Evolutionary conservation across 2,888 invertebrate species (phyloP).

Genomic region (Meghimatium bilineatum): DNA sequence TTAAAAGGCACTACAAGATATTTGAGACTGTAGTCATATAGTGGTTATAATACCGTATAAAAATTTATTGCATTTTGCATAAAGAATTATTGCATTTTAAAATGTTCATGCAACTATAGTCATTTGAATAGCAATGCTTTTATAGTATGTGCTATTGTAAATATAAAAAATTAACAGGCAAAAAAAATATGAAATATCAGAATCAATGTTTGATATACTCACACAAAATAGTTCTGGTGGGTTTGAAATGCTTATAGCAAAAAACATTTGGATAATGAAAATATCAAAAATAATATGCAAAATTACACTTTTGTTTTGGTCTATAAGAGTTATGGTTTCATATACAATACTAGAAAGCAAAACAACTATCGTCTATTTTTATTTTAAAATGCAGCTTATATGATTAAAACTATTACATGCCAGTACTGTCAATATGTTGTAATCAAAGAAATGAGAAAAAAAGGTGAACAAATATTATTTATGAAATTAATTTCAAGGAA

Average conservation of each 20-base stretch:
- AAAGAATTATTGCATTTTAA: not conserved
- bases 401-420: too few relatives aligned
- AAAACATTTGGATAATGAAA: too few relatives aligned
- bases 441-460: too few relatives aligned
- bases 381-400: too few relatives aligned
- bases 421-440: too few relatives aligned
- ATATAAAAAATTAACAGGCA: not conserved
- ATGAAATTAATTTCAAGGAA: too few relatives aligned
- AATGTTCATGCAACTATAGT: conserved; percentile 3
- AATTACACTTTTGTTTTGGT: too few relatives aligned
- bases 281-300: too few relatives aligned
- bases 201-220: not conserved
- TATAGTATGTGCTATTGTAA: not conserved
- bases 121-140: not conserved
- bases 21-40: not conserved
- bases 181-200: not conserved
- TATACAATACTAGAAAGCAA: too few relatives aligned
- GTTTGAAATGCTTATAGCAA: not conserved
- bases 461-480: too few relatives aligned
- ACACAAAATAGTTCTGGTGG: not conserved
- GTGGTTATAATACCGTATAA: not conserved
- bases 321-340: too few relatives aligned
- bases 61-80: not conserved
- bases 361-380: too few relatives aligned
- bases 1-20: conserved; percentile 21